Percentiles rank a stretch among this genome's conserved stretches.
These are phyloP conservation scores for Drosophila quadrilineata DNA, from an alignment of 1,140 invertebrate genomes.

Conservation along the genomic window DNA sequence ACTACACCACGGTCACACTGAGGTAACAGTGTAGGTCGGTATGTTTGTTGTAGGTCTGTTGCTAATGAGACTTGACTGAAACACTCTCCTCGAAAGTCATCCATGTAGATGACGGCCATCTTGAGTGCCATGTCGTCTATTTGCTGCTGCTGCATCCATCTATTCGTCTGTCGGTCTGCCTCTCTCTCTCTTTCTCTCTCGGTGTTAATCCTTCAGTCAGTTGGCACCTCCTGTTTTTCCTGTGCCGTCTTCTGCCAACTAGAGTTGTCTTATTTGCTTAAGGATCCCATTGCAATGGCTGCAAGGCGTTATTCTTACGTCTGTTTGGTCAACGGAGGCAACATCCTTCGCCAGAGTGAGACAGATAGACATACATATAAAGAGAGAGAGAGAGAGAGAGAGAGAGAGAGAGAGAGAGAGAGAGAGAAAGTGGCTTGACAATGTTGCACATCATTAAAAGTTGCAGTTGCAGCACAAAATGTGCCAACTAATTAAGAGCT, in stretches of 20 bases:
- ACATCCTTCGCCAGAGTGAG: not conserved
- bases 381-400: not conserved
- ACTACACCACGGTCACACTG: too few relatives aligned
- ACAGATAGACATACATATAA: too few relatives aligned
- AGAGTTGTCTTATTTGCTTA: constrained; percentile 49
- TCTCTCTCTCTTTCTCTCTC: not conserved
- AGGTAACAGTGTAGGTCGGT: too few relatives aligned
- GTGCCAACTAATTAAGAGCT: constrained; percentile 32
- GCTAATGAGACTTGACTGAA: too few relatives aligned
- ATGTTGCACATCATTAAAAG: constrained; percentile 40
- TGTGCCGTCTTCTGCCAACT: constrained; percentile 41
- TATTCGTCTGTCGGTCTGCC: not conserved
- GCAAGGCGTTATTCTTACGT: constrained; percentile 9
- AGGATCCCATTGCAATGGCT: constrained; percentile 38
- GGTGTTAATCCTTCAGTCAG: not conserved
- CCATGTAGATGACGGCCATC: too few relatives aligned
- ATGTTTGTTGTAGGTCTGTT: too few relatives aligned
- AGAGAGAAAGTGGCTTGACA: constrained; percentile 7
- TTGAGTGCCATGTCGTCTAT: constrained; percentile 10
- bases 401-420: not conserved
- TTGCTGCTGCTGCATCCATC: too few relatives aligned
- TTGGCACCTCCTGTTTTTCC: constrained; percentile 7
- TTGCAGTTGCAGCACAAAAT: constrained; percentile 14
- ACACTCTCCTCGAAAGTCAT: too few relatives aligned
- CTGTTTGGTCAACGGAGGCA: constrained; percentile 45